Percentiles rank a stretch among this genome's conserved stretches.
phyloP scores from a whole-genome alignment of 2,797 vertebrate species.

The Rhodeus uyekii region DNA sequence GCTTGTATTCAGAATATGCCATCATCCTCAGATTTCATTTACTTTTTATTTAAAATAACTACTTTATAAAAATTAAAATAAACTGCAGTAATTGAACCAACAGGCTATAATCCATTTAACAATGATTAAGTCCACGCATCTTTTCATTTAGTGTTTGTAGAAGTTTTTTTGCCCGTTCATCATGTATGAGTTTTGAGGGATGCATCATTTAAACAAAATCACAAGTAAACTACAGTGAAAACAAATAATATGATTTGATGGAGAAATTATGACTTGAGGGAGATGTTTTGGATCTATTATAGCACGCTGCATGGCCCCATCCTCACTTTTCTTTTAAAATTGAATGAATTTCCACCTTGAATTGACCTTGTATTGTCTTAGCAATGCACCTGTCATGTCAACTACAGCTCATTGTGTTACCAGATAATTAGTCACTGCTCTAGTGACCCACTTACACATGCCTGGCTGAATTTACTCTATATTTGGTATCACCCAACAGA shows the following conservation, averaged over 20 bases:
- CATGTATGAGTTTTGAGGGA: neutral
- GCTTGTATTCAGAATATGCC: neutral
- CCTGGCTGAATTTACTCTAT: constrained; percentile 63
- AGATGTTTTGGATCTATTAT: constrained; percentile 64
- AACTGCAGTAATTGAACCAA: constrained; percentile 1
- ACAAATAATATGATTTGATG: neutral
- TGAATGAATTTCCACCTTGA: constrained; percentile 62
- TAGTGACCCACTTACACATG: constrained; percentile 72
- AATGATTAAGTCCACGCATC: neutral
- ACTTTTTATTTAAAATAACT: neutral
- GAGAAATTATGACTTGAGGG: constrained; percentile 58
- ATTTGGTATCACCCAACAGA: constrained; percentile 67
- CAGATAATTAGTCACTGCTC: constrained; percentile 70
- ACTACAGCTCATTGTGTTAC: constrained; percentile 58
- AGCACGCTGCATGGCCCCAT: constrained; percentile 69
- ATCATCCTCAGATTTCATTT: neutral
- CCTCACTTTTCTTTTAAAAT: constrained; percentile 66
- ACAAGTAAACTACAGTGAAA: neutral
- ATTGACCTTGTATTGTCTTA: constrained; percentile 61
- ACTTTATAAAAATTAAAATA: neutral
- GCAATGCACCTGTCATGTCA: constrained; percentile 55
- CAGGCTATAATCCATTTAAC: neutral
- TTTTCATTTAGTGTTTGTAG: neutral
- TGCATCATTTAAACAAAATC: neutral
- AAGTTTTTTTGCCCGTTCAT: neutral